Base-by-base conservation (phyloP, 1,140 invertebrate genomes). In the Pseudomyrmex gracilis region DNA sequence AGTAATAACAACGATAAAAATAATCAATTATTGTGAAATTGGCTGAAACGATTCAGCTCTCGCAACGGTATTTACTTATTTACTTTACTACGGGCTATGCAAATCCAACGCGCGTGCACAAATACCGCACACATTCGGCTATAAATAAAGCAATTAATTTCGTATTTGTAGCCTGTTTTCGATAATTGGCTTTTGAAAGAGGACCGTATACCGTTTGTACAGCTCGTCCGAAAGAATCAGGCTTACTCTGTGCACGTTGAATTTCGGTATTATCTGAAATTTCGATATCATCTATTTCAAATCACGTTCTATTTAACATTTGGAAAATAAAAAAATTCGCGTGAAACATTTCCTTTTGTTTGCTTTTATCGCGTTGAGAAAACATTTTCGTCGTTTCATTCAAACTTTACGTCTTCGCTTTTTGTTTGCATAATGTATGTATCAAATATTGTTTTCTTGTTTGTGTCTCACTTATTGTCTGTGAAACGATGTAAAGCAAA, bases 111-210 rank as follows among this genome's bases (percentile, higher is more conserved):
- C 15, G 20, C 64, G 13, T 0, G 34, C 34, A 34, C 17, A 45
- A 66, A 51, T 76, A 1, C 0, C 9, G 13, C 22, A 60, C 20
- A 24, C 12, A 24, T 17, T 58, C 20, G 22, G 2, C 2, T 22
- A 15, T 12, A 20, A 70, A 47, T 61, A 24, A 57, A 71, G n/a
- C 15, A 47, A 24, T 15, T 47, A 13, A 12, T 57, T 70, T 58
- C 70, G 55, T 45, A 47, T 70, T 70, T 47, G 15, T 60, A 34
- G 15, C 57, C 64, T 34, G 66, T 80, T 70, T 58, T 80, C 64
- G 12, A 70, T 80, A 70, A 80, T 80, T 80, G 53, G 8, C 2
- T 80, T 71, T 71, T 12, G 20, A 13, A n/a, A 58, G 53, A 70
- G n/a, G 13, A 47, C 66, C n/a, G 47, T 60, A 17, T n/a, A 61